Base-by-base conservation (phyloP, 2,113 vertebrate species). In the Bubo scandiacus region DNA sequence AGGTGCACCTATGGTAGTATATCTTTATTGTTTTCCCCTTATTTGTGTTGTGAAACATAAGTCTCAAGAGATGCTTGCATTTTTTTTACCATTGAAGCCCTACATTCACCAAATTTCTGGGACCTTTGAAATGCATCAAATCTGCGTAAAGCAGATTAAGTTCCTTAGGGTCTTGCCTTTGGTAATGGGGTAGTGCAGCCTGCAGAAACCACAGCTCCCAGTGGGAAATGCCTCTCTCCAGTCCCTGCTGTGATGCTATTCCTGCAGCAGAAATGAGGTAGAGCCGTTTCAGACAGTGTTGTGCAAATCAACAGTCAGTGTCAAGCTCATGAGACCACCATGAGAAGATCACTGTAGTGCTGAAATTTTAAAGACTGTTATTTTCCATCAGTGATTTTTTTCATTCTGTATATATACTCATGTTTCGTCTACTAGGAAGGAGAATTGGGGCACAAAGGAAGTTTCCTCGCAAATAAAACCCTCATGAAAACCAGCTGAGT, bases 251-350 rank as follows among this genome's bases (percentile, higher is more conserved):
- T 23, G 25, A 61, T 10, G 34, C 36, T 71, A 2, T 54, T 59
- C 30, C 59, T 52, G 34, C 23, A 77, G 43, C 19, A 68, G 21
- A 63, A 81, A 40, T 36, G 54, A 55, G 49, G 18, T 25, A 61
- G 51, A n/a, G 49, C 25, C 8, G 0, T 54, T 40, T 73, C 51
- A 81, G 51, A 23, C 0, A 6, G 5, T 11, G 26, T 1, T 71
- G 42, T 55, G 67, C 40, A 81, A 73, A 70, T 45, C 58, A 68
- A 32, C n/a, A 32, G 27, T 17, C 34, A 25, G 26, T 2, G 0
- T 54, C 66, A 59, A 58, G 26, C 45, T 74, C 34, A 11, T 4
- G 30, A 79, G 22, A 71, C 38, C 47, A 30, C 27, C 2, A 0
- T 7, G 9, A 57, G 54, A 66, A 73, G 45, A 25, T 75, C 1